These are phyloP conservation scores for Patella vulgata DNA, from an alignment of 1,140 invertebrate species.

Conservation along the genomic window DNA sequence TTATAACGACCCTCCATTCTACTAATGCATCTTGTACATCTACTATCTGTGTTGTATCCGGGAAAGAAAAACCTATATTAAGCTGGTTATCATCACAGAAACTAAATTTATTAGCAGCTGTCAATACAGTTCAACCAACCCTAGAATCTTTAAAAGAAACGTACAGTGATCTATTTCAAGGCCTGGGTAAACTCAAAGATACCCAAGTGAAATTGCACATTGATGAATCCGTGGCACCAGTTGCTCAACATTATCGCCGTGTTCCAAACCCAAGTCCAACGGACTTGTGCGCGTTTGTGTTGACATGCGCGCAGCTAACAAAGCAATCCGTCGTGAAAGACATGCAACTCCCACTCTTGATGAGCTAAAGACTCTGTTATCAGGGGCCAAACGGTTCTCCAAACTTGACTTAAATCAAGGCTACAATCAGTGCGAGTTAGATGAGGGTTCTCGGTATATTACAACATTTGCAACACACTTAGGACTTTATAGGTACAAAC, in stretches of 20 bases:
- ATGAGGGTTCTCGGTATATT: constrained; percentile 23
- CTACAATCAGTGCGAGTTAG: constrained; percentile 36
- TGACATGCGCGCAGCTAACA: constrained; percentile 35
- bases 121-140: background rate
- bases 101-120: background rate
- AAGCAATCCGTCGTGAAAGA: constrained; percentile 27
- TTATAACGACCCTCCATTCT: background rate
- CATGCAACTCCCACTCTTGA: constrained; percentile 34
- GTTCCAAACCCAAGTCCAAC: constrained; percentile 15
- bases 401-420: constrained; percentile 36
- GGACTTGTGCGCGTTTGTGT: constrained; percentile 30
- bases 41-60: background rate
- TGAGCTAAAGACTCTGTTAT: constrained; percentile 25
- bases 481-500: constrained; percentile 31
- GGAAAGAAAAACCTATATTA: background rate
- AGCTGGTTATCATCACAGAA: background rate
- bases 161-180: too few relatives aligned
- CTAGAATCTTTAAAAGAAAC: too few relatives aligned
- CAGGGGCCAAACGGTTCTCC: constrained; percentile 27
- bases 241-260: constrained; percentile 2
- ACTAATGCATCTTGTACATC: background rate
- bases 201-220: constrained; percentile 6
- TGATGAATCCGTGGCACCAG: background rate
- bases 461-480: constrained; percentile 34
- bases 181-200: too few relatives aligned